Evolutionary conservation across 2,113 vertebrate species (phyloP).

Genomic region (Callospermophilus lateralis): DNA sequence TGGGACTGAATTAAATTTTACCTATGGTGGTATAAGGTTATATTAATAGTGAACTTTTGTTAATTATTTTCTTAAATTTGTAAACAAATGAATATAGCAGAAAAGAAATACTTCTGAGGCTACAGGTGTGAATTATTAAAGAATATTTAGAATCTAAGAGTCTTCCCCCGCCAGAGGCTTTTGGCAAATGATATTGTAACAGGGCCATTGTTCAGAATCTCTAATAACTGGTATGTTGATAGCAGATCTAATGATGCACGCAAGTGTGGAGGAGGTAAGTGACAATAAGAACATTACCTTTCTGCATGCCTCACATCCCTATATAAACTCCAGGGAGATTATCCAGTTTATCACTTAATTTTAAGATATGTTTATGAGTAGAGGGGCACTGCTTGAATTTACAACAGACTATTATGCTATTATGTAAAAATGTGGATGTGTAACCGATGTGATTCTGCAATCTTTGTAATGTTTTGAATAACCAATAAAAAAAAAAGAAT

Average conservation of each 20-base stretch:
- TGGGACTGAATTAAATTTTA: slow-evolving; percentile 47
- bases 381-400: neutral
- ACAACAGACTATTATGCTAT: too few species aligned
- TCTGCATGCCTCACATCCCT: neutral
- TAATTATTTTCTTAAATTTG: slow-evolving; percentile 35
- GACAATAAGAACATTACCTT: neutral
- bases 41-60: neutral
- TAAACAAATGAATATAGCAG: slow-evolving; percentile 4
- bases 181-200: neutral
- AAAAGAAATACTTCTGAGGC: slow-evolving; percentile 5
- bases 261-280: neutral
- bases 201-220: neutral
- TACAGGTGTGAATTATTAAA: neutral
- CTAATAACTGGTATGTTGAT: neutral
- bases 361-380: neutral
- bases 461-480: too few species aligned
- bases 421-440: too few species aligned
- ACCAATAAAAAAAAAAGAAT: too few species aligned
- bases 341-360: neutral
- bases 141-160: neutral
- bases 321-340: neutral
- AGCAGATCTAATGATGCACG: neutral
- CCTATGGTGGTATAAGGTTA: neutral
- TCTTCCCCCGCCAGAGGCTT: neutral
- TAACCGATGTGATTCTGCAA: too few species aligned